A percentile compares a stretch with the other conserved stretches of the same genome.
Evolutionary conservation across 2,797 vertebrate genomes (phyloP).

Genomic region (Nannoperca obscura): DNA sequence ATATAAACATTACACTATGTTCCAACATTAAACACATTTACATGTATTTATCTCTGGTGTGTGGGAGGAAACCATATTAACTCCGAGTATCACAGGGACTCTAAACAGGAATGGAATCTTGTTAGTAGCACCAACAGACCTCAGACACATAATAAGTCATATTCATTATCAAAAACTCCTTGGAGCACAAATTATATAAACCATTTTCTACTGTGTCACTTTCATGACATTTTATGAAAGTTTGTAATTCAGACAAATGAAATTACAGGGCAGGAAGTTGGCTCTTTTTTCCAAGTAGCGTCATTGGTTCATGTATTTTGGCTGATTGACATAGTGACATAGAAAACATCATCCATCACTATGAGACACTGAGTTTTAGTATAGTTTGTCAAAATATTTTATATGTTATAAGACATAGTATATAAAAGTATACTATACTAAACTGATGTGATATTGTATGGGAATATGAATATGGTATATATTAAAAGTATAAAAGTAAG

Average conservation of each 20-base stretch:
- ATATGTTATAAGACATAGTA: neutral
- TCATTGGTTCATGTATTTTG: neutral
- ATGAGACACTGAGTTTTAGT: neutral
- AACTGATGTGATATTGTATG: neutral
- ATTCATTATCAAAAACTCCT: neutral
- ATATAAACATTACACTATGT: neutral
- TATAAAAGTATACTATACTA: neutral
- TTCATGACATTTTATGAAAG: neutral
- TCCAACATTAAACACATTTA: neutral
- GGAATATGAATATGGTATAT: neutral
- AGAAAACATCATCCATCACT: conserved; percentile 1
- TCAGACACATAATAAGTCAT: conserved; percentile 8
- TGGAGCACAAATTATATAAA: neutral
- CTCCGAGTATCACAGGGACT: conserved; percentile 20
- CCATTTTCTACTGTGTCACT: neutral
- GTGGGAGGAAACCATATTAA: conserved; percentile 34
- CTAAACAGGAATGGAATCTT: conserved; percentile 14
- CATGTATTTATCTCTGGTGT: conserved; percentile 29
- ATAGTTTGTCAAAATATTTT: neutral
- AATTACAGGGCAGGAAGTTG: neutral
- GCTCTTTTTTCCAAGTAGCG: neutral
- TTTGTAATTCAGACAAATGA: neutral
- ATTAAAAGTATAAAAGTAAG: neutral
- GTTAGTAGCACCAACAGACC: neutral
- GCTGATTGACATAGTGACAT: neutral